phyloP scores from a whole-genome alignment of 2,113 vertebrate species.

The Podarcis raffonei region DNA sequence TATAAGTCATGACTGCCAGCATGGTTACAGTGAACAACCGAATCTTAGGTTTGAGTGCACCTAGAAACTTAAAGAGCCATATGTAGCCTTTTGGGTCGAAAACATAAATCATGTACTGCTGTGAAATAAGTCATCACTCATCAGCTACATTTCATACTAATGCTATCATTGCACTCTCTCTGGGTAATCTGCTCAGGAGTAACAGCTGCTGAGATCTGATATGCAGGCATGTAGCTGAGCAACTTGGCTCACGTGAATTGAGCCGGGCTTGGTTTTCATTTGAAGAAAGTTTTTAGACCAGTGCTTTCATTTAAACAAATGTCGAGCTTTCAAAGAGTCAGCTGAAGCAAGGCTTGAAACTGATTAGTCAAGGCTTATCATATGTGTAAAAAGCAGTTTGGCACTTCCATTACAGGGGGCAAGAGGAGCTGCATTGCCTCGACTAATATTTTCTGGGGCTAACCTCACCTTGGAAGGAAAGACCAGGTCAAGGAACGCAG shows the following conservation, averaged over 20 bases:
- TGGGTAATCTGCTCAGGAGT: conserved; percentile 55
- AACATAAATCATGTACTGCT: conserved; percentile 36
- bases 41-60: not conserved
- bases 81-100: conserved; percentile 42
- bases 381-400: not conserved
- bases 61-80: conserved; percentile 14
- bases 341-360: conserved; percentile 61
- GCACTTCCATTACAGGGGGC: not conserved
- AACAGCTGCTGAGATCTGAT: conserved; percentile 57
- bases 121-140: conserved; percentile 63
- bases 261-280: conserved; percentile 69
- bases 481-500: not conserved
- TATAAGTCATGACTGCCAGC: conserved; percentile 33
- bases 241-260: conserved; percentile 48
- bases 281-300: conserved; percentile 50
- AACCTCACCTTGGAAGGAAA: not conserved
- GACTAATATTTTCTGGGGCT: not conserved
- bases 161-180: conserved; percentile 27
- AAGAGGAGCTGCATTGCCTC: not conserved
- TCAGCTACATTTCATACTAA: conserved; percentile 26
- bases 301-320: conserved; percentile 60
- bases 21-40: conserved; percentile 22
- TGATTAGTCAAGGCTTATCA: conserved; percentile 42
- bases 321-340: conserved; percentile 46
- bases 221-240: conserved; percentile 43